Base-by-base conservation (phyloP, 2,113 vertebrate genomes). In the Hippocampus zosterae region DNA sequence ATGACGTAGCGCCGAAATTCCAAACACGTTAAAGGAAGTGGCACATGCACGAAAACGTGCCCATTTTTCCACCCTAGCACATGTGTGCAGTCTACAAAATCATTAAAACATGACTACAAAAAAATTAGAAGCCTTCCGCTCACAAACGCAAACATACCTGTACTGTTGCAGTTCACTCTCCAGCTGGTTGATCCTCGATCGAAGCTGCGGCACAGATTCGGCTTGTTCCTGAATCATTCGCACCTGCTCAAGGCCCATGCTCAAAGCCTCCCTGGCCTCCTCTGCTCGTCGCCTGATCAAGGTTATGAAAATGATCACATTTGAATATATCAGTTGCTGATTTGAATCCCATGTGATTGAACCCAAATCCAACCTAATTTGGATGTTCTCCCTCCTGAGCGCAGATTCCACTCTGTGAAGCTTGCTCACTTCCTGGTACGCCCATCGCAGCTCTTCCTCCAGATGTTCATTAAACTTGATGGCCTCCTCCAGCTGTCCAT, bases 401-500 rank as follows among this genome's bases (percentile, higher is more conserved):
- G 77, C 74, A 1, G 70, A 79, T 48, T 90, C 80, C 52, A 48
- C 55, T 52, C 67, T 74, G 21, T 89, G 88, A 72, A 90, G 81
- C 48, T 74, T 85, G 19, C 72, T 74, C 15, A 88, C 87, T 67
- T 90, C 84, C 53, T 81, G 75, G 57, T 88, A 89, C 0, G 89
- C 86, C 80, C 75, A 86, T 1, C 72, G 75, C 68, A 93, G 80
- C 81, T 92, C 92, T 83, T 88, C 88, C 80, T 93, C 92, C 86
- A 93, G 65, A 19, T 78, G 76, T 74, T 84, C 67, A 42, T 88
- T 92, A 77, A 90, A 92, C 37, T 79, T 84, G 75, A 92, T 92
- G 53, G 92, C 92, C 71, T 93, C 92, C 61, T 90, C 86, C 70
- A 93, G 76, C 81, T 93, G 92, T 23, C 91, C 92, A 0, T 93